Base-by-base conservation (phyloP, 2,797 vertebrate genomes). In the Onychomys torridus region DNA sequence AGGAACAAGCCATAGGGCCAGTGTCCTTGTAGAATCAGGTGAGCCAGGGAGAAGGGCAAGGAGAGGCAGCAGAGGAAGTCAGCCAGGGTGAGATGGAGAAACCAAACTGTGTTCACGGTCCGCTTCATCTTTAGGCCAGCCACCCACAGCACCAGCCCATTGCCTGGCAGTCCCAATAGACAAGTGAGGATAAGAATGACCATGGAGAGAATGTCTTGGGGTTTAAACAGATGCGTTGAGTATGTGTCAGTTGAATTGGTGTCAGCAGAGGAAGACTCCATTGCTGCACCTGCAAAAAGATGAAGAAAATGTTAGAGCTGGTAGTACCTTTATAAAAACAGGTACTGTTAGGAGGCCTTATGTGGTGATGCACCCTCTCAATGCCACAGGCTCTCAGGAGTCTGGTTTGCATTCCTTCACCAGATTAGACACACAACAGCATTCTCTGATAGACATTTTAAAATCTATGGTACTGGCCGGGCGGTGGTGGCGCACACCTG, bases 101-200 rank as follows among this genome's bases (percentile, higher is more conserved):
- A 99, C 99, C 99, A 99, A 34, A 98, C 55, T 0, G 98, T 98
- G 97, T 99, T 99, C 87, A 99, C 98, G 0, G 99, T 99, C 40
- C 90, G 97, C 94, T 98, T 98, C 99, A 99, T 99, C 98, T 99
- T 99, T 76, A 99, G 21, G 32, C 98, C 98, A 52, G 98, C 98
- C 21, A 99, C 97, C 99, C 99, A 99, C 43, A 99, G 96, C 34
- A 99, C 99, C 83, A 99, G 65, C 32, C 98, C 98, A 2, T 99
- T 99, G 81, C 99, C 99, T 5, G 98, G 98, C 73, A 99, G 71
- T 12, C 99, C 99, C 75, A 98, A 37, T 43, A 99, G 37, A 89
- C 98, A 99, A 34, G 99, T 93, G 16, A 99, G 32, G 90, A 92
- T 94, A 93, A 98, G 98, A 43, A 99, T 55, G 87, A 89, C 55